phyloP scores from a whole-genome alignment of 2,113 vertebrate genomes.

The Entelurus aequoreus region DNA sequence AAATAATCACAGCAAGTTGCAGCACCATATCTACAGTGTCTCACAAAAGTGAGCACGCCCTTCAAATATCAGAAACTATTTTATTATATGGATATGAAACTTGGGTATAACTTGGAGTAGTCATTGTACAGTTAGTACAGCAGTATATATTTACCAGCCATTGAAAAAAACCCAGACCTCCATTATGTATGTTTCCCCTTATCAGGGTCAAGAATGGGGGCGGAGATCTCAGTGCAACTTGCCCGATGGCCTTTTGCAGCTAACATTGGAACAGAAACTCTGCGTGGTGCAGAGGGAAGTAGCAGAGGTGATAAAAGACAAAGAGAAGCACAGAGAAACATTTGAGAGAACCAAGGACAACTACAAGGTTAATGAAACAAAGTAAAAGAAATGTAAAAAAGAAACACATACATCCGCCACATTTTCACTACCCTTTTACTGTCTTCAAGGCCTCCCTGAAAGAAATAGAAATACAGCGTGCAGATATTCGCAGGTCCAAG shows the following conservation, averaged over 20 bases:
- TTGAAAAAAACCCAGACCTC: no score
- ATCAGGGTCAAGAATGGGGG: conserved; percentile 21
- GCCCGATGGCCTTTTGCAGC: conserved; percentile 15
- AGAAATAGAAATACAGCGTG: conserved; percentile 36
- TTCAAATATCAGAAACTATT: no score
- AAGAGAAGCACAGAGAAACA: conserved; percentile 27
- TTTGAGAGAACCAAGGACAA: conserved; percentile 25
- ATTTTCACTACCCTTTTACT: not conserved
- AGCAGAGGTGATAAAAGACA: conserved; percentile 17
- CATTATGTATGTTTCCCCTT: not conserved
- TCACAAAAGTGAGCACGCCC: no score
- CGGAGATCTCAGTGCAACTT: conserved; percentile 11
- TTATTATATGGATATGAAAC: not conserved
- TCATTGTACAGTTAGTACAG: not conserved
- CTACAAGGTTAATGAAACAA: conserved; percentile 29
- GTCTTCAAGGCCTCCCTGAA: conserved; percentile 29
- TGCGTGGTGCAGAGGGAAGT: conserved; percentile 36
- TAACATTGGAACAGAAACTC: conserved; percentile 48
- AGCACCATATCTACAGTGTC: no score
- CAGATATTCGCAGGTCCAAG: conserved; percentile 37
- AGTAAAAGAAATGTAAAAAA: not conserved
- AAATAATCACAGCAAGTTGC: no score
- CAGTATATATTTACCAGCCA: not conserved
- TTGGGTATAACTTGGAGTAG: not conserved
- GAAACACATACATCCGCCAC: not conserved